Evolutionary conservation across 2,888 invertebrate genomes (phyloP), one percentile per base, ranked within the genome.

Genomic region (Drosophila nr. perissopoda): DNA sequence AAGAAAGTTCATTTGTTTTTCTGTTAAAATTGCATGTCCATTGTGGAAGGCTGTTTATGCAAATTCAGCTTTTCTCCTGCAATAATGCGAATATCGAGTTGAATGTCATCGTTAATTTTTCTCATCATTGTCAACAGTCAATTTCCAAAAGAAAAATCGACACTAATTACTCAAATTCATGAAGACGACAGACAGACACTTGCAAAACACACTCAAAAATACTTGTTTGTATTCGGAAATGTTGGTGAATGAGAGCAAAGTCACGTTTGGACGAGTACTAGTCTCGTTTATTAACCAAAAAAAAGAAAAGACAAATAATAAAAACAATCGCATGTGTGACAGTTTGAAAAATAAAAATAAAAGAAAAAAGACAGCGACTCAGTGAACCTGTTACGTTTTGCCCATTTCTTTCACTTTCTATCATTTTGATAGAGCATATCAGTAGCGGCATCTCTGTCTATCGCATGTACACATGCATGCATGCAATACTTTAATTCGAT

Each of bases 31-130:
- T 69, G 45, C 57, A 67, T 65, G 60, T 66, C 33, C 33, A 33
- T 33, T 33, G 11, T 33, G 33, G 11, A 33, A 11, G 27, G 51
- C 29, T 49, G 60, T 57, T 60, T 62, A 67, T 83, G 68, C 66
- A 71, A 82, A 87, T 84, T 54, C 52, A 8, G 40, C 56, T 69
- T 82, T 89, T 76, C 73, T 82, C 64, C 70, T 69, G 63, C 49
- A 72, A 57, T 63, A 76, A 70, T 69, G 66, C 56, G 60, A 40
- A 49, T 52, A 29, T 61, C 29, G 36, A 34, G 36, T 29, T 36
- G 29, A 16, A 85, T 87, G 88, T 89, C 86, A 87, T 72, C 87
- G 89, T 76, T 74, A n/a, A 79, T 73, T 59, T 83, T 89, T 83
- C 83, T 70, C 89, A 86, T 88, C 71, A 83, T 89, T 83, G 82